A percentile compares a stretch with the other conserved stretches of the same genome.
Conservation (phyloP, 2,797 vertebrate genomes). For the Phoeniculus purpureus region DNA sequence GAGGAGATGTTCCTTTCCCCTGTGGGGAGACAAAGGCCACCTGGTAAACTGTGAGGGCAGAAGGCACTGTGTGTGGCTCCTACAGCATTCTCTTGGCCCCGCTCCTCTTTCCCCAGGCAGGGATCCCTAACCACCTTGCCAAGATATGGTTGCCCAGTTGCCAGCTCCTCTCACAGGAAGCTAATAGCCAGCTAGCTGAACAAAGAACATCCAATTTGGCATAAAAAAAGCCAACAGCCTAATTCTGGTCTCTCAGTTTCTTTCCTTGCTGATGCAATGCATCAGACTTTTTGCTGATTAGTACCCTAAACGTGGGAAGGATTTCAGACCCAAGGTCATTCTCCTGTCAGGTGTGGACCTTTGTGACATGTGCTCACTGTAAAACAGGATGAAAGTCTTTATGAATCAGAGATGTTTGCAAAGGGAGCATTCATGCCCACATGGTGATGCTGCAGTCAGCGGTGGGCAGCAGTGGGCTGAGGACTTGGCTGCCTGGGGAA, state of each 20-base stretch:
- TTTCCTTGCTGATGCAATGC: neutral
- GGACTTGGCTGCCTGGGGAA: neutral
- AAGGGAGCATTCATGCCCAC: neutral
- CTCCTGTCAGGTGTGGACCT: neutral
- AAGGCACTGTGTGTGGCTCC: rapidly evolving
- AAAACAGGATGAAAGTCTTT: neutral
- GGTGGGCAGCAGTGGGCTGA: rapidly evolving
- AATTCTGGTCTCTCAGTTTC: neutral
- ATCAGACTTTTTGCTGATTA: neutral
- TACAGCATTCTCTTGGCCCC: neutral
- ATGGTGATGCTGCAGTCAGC: rapidly evolving
- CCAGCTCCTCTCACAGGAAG: constrained; percentile 7
- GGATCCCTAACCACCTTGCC: neutral
- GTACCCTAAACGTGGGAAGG: neutral
- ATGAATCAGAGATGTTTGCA: neutral
- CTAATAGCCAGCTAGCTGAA: neutral
- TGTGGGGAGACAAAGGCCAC: neutral
- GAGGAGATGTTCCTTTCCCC: rapidly evolving
- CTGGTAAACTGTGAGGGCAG: neutral
- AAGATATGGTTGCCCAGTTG: neutral
- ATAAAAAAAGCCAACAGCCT: neutral
- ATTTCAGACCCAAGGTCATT: neutral
- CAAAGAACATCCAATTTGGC: constrained; percentile 15
- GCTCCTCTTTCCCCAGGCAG: neutral
- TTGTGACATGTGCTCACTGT: neutral